Percentiles rank a stretch among this genome's conserved stretches.
phyloP scores from a whole-genome alignment of 2,888 invertebrate genomes.

The Eudemis profundana region DNA sequence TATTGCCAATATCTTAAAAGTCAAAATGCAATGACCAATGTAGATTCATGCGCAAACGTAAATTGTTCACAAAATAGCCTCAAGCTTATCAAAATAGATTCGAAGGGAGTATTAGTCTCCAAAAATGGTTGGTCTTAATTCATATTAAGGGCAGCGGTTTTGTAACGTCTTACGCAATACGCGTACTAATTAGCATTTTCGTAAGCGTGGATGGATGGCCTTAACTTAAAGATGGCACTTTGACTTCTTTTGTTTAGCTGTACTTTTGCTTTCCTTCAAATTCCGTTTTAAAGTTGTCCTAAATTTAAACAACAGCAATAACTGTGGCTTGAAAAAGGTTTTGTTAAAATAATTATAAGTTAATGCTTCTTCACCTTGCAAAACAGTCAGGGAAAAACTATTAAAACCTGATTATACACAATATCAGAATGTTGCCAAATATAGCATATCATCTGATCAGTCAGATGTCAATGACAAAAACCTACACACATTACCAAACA shows the following conservation, averaged over 20 bases:
- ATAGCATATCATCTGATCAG: neutral
- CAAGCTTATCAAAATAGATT: constrained; percentile 36
- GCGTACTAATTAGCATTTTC: constrained; percentile 33
- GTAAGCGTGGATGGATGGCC: constrained; percentile 27
- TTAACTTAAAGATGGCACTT: constrained; percentile 31
- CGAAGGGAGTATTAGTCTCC: constrained; percentile 34
- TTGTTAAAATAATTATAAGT: neutral
- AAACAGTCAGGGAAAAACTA: neutral
- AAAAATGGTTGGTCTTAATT: constrained; percentile 40
- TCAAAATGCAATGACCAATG: constrained; percentile 34
- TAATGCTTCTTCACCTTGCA: neutral
- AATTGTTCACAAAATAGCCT: constrained; percentile 22
- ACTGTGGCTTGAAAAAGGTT: neutral
- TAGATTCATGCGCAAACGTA: neutral
- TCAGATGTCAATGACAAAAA: constrained; percentile 30
- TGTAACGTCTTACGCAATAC: constrained; percentile 21
- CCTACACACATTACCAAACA: constrained; percentile 45
- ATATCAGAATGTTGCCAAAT: constrained; percentile 9
- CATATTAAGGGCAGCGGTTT: constrained; percentile 39
- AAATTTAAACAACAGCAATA: constrained; percentile 6
- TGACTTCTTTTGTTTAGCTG: constrained; percentile 35
- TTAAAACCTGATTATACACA: neutral
- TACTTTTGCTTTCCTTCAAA: constrained; percentile 8
- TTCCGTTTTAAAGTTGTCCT: constrained; percentile 20
- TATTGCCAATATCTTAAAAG: constrained; percentile 40